phyloP scores from a whole-genome alignment of 2,888 invertebrate species.

The Meteorus cinctellus region DNA sequence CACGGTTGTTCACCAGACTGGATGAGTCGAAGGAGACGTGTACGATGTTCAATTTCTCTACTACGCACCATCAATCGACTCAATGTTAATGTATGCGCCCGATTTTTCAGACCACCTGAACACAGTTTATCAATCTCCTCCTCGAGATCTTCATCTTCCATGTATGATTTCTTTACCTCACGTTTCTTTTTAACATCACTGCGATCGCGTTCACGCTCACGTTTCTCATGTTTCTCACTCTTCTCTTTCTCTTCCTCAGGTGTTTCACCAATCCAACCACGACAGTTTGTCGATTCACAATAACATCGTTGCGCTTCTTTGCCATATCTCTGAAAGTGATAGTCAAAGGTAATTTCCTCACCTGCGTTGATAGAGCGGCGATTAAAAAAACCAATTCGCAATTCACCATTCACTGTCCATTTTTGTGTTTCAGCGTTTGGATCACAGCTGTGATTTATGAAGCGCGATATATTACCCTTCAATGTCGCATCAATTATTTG shows the following conservation, averaged over 20 bases:
- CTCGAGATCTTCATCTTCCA: conserved; percentile 82
- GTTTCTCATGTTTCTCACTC: conserved; percentile 75
- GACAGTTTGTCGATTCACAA: conserved; percentile 91
- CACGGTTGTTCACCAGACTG: conserved; percentile 88
- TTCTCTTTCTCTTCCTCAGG: conserved; percentile 83
- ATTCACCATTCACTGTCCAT: conserved; percentile 94
- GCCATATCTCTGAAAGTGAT: conserved; percentile 97
- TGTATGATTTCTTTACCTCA: conserved; percentile 69
- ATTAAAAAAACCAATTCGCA: conserved; percentile 98
- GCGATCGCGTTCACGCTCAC: conserved; percentile 56
- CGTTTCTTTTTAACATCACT: conserved; percentile 66
- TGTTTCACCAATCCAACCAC: conserved; percentile 96
- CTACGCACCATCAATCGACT: conserved; percentile 95
- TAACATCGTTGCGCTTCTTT: conserved; percentile 97
- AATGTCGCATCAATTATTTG: conserved; percentile 96
- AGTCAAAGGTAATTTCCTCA: conserved; percentile 99
- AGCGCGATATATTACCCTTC: conserved; percentile 96
- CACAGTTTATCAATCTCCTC: conserved; percentile 90
- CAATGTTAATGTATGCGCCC: conserved; percentile 90
- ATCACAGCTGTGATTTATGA: conserved; percentile 99
- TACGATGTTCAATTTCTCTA: conserved; percentile 85
- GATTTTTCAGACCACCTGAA: conserved; percentile 88
- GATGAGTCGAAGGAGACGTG: conserved; percentile 84
- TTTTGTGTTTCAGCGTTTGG: conserved; percentile 99
- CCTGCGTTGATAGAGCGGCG: conserved; percentile 86